A percentile compares a stretch with the other conserved stretches of the same genome.
phyloP scores from a whole-genome alignment of 2,797 vertebrate species.

The Darevskia mixta region DNA sequence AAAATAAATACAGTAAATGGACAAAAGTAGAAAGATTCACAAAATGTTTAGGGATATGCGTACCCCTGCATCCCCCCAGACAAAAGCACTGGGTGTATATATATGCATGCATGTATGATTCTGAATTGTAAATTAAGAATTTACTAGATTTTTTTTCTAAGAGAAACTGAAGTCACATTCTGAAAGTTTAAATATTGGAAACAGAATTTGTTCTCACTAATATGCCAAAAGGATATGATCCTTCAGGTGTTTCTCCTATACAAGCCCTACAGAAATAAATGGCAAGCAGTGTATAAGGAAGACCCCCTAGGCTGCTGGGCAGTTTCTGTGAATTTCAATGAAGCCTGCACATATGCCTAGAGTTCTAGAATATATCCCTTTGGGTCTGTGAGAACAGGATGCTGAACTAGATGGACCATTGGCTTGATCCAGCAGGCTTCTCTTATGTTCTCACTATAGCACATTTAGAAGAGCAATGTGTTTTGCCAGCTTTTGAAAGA shows the following conservation, averaged over 20 bases:
- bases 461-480: neutral
- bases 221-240: neutral
- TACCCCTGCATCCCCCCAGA: too few species aligned
- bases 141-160: slow-evolving; percentile 4
- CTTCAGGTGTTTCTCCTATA: neutral
- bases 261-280: too few species aligned
- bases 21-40: too few species aligned
- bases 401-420: too few species aligned
- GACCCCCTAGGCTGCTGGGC: neutral
- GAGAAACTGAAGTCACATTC: slow-evolving; percentile 14
- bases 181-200: slow-evolving; percentile 10
- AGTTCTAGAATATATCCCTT: neutral
- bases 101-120: neutral
- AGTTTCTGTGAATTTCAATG: neutral
- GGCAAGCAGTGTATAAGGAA: neutral
- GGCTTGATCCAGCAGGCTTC: too few species aligned
- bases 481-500: neutral
- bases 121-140: slow-evolving; percentile 8
- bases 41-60: too few species aligned
- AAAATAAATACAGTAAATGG: too few species aligned
- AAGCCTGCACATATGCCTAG: neutral
- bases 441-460: neutral
- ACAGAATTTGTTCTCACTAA: slow-evolving; percentile 29
- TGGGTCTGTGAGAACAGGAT: neutral
- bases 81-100: too few species aligned